phyloP scores from a whole-genome alignment of 2,888 invertebrate species.

The Phyllotreta striolata region DNA sequence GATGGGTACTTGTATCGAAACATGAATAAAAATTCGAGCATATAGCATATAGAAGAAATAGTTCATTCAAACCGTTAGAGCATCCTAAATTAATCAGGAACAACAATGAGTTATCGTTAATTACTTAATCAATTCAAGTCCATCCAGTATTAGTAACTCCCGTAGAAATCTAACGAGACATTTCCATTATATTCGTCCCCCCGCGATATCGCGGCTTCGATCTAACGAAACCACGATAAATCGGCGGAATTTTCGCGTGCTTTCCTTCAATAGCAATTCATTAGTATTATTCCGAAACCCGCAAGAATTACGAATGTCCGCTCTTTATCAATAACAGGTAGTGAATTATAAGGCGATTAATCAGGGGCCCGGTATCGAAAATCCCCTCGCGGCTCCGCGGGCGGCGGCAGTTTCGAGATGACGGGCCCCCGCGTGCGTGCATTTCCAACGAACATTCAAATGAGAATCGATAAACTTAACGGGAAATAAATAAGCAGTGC shows the following conservation, averaged over 20 bases:
- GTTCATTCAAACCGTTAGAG: too few species aligned
- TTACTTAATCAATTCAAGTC: too few species aligned
- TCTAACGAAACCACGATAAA: constrained; percentile 7
- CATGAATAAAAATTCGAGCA: too few species aligned
- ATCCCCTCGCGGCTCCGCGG: constrained; percentile 25
- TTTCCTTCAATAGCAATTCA: constrained; percentile 20
- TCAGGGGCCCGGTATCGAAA: constrained; percentile 26
- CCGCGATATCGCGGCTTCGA: neutral
- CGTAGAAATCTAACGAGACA: neutral
- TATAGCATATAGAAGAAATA: too few species aligned
- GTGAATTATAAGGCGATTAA: constrained; percentile 38
- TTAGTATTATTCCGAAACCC: constrained; percentile 27
- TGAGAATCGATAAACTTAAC: constrained; percentile 18
- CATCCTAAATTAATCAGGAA: too few species aligned
- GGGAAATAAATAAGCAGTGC: too few species aligned
- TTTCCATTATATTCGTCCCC: neutral
- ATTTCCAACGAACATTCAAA: constrained; percentile 24
- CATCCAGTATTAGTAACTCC: too few species aligned
- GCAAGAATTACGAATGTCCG: constrained; percentile 31
- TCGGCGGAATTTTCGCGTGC: constrained; percentile 14
- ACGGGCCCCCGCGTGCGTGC: constrained; percentile 26
- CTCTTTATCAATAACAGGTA: constrained; percentile 39
- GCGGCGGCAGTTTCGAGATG: constrained; percentile 24
- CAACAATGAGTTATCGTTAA: too few species aligned
- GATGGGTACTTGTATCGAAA: too few species aligned